Evolutionary conservation across 2,797 vertebrate species (phyloP).

Genomic region (Dicrostonyx torquatus): DNA sequence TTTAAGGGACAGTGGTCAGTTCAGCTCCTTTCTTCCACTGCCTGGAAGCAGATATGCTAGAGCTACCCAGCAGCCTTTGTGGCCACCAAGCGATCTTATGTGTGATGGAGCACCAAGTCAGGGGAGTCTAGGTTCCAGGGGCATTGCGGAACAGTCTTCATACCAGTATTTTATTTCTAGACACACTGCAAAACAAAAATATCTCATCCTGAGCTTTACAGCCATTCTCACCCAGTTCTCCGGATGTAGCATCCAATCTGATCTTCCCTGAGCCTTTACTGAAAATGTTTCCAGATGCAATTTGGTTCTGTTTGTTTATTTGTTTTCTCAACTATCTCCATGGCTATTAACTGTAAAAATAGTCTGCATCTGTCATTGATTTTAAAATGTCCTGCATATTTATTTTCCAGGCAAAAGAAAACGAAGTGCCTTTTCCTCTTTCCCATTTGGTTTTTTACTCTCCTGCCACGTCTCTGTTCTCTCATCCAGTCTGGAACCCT

Average conservation of each 20-base stretch:
- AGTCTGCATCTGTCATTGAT: slow-evolving; percentile 38
- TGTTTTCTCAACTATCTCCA: slow-evolving; percentile 66
- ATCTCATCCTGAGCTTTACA: slow-evolving; percentile 41
- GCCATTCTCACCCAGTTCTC: slow-evolving; percentile 9
- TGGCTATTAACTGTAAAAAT: slow-evolving; percentile 36
- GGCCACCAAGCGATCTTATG: background rate
- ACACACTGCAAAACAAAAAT: slow-evolving; percentile 40
- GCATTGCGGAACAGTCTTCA: background rate
- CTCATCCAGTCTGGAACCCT: background rate
- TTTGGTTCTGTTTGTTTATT: slow-evolving; percentile 64
- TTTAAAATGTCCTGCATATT: background rate
- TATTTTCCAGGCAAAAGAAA: slow-evolving; percentile 43
- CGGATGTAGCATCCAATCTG: slow-evolving; percentile 40
- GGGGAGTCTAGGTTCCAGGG: background rate
- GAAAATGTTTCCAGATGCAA: slow-evolving; percentile 66
- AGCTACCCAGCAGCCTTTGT: background rate
- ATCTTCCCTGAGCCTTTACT: slow-evolving; percentile 28
- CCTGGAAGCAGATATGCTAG: background rate
- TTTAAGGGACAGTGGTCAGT: background rate
- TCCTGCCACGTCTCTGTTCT: background rate
- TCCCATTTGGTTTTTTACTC: background rate
- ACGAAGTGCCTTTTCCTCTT: background rate
- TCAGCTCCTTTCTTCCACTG: background rate
- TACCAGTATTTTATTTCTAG: background rate
- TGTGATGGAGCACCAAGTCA: background rate